Evolutionary conservation across 2,113 vertebrate genomes (phyloP).

Genomic region (Chloropsis cyanopogon): DNA sequence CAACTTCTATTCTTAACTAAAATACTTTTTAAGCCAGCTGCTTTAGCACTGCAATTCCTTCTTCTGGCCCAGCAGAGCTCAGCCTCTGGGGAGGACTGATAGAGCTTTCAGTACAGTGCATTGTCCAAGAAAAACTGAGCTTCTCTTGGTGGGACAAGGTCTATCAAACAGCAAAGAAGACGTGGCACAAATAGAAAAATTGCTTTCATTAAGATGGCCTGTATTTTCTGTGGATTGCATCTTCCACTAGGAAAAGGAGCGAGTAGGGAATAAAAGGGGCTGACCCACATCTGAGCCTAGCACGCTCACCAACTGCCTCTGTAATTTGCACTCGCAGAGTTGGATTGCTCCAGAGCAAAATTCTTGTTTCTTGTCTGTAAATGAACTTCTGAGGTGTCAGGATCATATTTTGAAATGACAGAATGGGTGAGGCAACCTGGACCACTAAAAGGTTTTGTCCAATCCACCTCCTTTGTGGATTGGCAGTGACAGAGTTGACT

Average conservation of each 20-base stretch:
- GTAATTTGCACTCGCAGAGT: neutral
- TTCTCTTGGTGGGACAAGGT: neutral
- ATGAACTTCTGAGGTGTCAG: neutral
- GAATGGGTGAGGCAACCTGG: neutral
- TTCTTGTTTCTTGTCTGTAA: neutral
- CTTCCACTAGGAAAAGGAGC: neutral
- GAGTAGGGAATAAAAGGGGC: neutral
- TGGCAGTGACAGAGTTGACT: neutral
- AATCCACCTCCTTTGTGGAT: neutral
- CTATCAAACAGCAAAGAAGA: neutral
- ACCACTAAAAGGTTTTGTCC: neutral
- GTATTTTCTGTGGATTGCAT: neutral
- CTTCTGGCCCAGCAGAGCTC: conserved; percentile 17
- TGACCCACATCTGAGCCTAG: neutral
- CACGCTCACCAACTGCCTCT: neutral
- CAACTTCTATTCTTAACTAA: conserved; percentile 53
- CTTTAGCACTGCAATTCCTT: neutral
- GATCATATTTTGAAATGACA: neutral
- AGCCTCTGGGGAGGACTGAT: neutral
- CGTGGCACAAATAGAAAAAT: neutral
- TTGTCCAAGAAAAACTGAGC: neutral
- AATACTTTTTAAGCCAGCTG: conserved; percentile 36
- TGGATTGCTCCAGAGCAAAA: neutral
- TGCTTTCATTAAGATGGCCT: neutral
- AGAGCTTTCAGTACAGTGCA: neutral